Evolutionary conservation across 2,888 invertebrate species (phyloP).

Genomic region (Trichopria drosophilae): DNA sequence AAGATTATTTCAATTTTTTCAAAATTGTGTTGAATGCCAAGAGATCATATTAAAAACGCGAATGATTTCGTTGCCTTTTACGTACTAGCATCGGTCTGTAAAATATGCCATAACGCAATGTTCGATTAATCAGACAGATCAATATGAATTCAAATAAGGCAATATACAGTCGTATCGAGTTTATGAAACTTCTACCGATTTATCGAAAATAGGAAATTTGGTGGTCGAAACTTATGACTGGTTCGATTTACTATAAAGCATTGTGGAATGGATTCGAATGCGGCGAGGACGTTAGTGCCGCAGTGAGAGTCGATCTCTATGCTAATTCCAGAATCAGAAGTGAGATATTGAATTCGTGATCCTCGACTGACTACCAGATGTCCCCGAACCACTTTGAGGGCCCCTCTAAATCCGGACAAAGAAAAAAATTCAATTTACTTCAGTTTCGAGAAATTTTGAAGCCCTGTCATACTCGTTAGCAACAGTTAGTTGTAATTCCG

Average conservation of each 20-base stretch:
- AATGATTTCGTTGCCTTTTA: no score
- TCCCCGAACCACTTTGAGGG: conserved; percentile 19
- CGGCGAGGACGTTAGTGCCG: conserved; percentile 18
- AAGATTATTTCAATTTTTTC: no score
- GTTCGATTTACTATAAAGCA: conserved; percentile 20
- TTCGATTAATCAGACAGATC: no score
- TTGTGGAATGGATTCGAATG: conserved; percentile 23
- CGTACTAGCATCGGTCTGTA: no score
- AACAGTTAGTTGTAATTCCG: no score
- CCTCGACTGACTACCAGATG: conserved; percentile 37
- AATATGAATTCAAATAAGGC: no score
- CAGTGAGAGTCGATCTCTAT: conserved; percentile 44
- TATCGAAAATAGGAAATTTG: conserved; percentile 31
- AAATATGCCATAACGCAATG: no score
- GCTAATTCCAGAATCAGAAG: conserved; percentile 43
- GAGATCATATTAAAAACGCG: no score
- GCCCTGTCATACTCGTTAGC: not conserved
- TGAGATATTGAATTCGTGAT: conserved; percentile 45
- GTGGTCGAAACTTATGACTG: conserved; percentile 32
- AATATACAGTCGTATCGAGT: no score
- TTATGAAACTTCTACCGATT: no score
- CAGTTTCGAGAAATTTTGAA: not conserved
- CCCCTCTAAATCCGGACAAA: not conserved
- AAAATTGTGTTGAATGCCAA: no score
- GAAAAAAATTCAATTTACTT: conserved; percentile 6